Base-by-base conservation (phyloP, 2,113 vertebrate genomes). In the Psittacara wagleri region DNA sequence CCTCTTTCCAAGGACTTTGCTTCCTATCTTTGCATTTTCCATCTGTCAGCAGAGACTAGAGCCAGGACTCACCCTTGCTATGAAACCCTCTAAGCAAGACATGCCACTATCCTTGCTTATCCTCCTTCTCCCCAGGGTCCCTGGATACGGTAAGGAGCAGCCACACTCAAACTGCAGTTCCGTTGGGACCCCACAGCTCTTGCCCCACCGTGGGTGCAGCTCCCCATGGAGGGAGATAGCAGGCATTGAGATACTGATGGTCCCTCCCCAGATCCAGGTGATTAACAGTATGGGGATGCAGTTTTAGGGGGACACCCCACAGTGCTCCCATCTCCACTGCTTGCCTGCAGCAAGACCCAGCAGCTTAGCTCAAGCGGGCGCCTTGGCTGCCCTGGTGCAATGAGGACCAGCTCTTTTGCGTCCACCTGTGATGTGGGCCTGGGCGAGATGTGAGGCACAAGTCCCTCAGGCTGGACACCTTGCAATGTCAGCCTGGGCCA, bases 401-500 rank as follows among this genome's bases (percentile, higher is more conserved):
- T 2, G 0, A 28, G 31, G 27, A 72, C 28, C 0, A 0, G 14
- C 5, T 1, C 10, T 41, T 63, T 64, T 12, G 1, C 35, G 20
- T 49, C 13, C 27, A 19, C 14, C 33, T 13, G 10, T 1, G 1
- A 3, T 13, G 35, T 19, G 5, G 7, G 17, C 43, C 37, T 76
- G 76, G 11, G 7, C 54, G 22, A 59, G 33, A 67, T 39, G 51
- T 35, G 35, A 35, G 35, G 35, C 28, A 49, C 5, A 8, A 24
- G 74, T 16, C 0, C 0, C 31, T 88, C 41, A 27, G 59, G 29
- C 33, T 70, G 44, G 63, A 81, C 64, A 74, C 33, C 13, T 64
- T 48, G 15, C 1, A 1, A 17, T 61, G 29, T 29, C 46, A 8
- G 57, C 15, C 22, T 16, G 6, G 75, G 20, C 91, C 15, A 35